These are phyloP conservation scores for Pelecanus crispus DNA, from an alignment of 2,113 vertebrate species.

Conservation along the genomic window DNA sequence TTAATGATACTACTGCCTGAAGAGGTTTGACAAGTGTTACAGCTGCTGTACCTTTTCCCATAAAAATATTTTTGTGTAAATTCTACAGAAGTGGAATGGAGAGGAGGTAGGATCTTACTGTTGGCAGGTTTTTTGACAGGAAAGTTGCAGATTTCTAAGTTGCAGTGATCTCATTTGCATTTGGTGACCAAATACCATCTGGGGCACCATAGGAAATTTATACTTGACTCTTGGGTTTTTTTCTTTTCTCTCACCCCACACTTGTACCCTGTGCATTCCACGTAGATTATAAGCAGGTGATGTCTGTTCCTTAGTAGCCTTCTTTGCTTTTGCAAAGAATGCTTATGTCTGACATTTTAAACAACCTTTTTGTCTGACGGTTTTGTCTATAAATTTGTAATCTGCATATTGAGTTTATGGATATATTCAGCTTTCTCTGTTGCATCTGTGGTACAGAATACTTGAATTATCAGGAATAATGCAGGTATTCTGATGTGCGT, in stretches of 20 bases:
- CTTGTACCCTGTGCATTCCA: background rate
- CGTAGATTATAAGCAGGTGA: background rate
- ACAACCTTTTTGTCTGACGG: background rate
- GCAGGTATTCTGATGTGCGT: background rate
- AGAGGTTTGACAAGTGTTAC: background rate
- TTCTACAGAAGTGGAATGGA: background rate
- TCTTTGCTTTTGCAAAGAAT: background rate
- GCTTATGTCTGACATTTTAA: background rate
- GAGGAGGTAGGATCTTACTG: background rate
- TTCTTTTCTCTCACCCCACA: background rate
- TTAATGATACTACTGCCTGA: background rate
- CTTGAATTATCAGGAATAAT: background rate
- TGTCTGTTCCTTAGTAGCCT: background rate
- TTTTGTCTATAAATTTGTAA: background rate
- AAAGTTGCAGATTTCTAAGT: background rate
- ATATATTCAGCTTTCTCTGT: background rate
- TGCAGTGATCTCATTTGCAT: background rate
- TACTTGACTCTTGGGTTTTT: background rate
- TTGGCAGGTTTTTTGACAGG: background rate
- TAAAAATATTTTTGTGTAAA: background rate
- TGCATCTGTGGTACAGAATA: background rate
- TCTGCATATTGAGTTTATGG: background rate
- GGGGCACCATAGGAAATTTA: background rate
- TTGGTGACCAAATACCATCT: constrained; percentile 19
- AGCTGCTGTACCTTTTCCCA: background rate